Evolutionary conservation across 2,113 vertebrate species (phyloP), one percentile per base, ranked within the genome.

Genomic region (Conger conger): DNA sequence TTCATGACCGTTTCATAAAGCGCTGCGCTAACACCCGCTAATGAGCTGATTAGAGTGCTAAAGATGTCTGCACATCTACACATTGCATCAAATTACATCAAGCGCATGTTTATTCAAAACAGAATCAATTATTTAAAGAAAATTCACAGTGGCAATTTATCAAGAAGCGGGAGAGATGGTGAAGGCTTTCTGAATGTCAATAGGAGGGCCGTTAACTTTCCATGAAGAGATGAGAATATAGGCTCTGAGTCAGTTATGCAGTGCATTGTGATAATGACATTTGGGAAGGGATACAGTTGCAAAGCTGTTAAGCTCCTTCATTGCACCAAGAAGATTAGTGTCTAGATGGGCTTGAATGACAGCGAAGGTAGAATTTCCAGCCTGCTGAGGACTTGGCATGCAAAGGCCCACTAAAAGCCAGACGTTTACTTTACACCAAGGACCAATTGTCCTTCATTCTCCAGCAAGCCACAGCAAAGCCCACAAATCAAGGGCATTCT

Each of bases 401-500:
- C 68, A 76, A 33, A 33, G 45, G 35, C 76, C 84, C 36, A 60
- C 54, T 84, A 38, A 57, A 80, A 86, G 86, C 86, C 84, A 83
- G 54, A 73, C 40, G 33, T 84, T 86, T 86, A 83, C 83, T 81
- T 94, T 93, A 94, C 93, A 93, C 94, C 17, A 90, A 94, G 93
- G 93, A 94, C 92, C 94, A 89, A 91, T 94, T 92, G 93, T 93
- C 94, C 93, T 95, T 94, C 93, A 91, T 88, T 90, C 85, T 85
- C 88, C 40, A 76, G 50, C 80, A 91, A 91, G 93, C 91, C 91
- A 87, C 87, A 35, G 73, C 91, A 92, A 92, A 88, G 90, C 91
- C 87, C 87, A 92, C 92, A 92, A 92, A 93, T 90, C 91, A 92
- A 94, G 92, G 92, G 85, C 93, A 87, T 90, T 88, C 79, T 83